Conservation (phyloP, 1,140 invertebrate species). For the Tachypleus tridentatus region DNA sequence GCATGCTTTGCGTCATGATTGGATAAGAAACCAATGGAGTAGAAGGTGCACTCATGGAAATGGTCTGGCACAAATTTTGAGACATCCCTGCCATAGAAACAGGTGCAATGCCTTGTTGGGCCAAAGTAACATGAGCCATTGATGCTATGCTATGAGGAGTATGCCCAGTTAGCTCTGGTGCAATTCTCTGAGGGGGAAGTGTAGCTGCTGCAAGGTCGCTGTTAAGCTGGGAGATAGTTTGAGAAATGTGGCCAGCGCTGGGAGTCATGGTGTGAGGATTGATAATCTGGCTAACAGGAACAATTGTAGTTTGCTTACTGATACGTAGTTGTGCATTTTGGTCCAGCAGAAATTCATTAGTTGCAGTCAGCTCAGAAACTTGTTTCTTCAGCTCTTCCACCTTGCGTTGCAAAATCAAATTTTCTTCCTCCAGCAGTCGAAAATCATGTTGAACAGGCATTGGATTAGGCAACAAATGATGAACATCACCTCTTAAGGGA, state of each 20-base stretch:
- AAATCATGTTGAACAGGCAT: constrained; percentile 10
- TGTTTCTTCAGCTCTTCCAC: constrained; percentile 59
- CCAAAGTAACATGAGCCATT: constrained; percentile 29
- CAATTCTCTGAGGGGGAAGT: constrained; percentile 31
- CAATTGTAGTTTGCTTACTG: background rate
- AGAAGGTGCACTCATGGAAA: constrained; percentile 33
- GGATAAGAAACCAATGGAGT: constrained; percentile 56
- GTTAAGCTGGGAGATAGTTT: too few species aligned
- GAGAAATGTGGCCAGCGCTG: too few species aligned
- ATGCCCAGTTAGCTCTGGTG: constrained; percentile 24
- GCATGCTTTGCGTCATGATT: constrained; percentile 49
- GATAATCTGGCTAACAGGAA: constrained; percentile 2
- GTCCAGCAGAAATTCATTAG: constrained; percentile 63
- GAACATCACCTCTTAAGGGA: constrained; percentile 1
- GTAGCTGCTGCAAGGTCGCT: too few species aligned
- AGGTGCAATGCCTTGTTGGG: constrained; percentile 25
- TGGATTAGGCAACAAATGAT: constrained; percentile 2
- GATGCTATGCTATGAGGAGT: constrained; percentile 21
- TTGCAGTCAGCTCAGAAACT: constrained; percentile 54
- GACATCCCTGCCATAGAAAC: constrained; percentile 27
- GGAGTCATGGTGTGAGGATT: background rate
- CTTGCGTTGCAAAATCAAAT: constrained; percentile 51
- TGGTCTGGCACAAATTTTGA: constrained; percentile 1
- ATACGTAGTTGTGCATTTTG: constrained; percentile 58
- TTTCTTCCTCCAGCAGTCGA: constrained; percentile 52